Evolutionary conservation across 2,888 invertebrate species (phyloP), one percentile per base, ranked within the genome.

Genomic region (Drosophila robusta): DNA sequence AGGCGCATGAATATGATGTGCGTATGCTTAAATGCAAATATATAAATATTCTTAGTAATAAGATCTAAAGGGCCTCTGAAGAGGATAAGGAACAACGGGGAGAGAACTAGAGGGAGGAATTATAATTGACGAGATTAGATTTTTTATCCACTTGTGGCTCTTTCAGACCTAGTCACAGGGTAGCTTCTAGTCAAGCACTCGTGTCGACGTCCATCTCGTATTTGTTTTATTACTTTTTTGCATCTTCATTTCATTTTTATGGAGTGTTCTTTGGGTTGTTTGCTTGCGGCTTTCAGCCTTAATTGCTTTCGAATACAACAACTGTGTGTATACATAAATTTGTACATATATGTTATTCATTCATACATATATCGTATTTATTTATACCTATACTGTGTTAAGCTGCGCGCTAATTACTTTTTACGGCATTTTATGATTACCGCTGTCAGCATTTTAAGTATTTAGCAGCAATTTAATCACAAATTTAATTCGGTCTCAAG

Each of bases 341-440:
- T 39, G 16, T 39, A 39, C 18, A 39, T 39, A 39, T 32, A 24
- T 24, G 6, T 44, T n/a, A n/a, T n/a, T n/a, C 9, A 39, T 16
- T 12, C 24, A n/a, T 22, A 38, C 38, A 7, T 44, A 36, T 32
- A 16, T 16, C 9, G 7, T 49, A 38, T 44, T 16, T 41, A 14
- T 14, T 14, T 34, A 55, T 24, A 45, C 6, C 26, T 38, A 47
- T 24, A n/a, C 39, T 54, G 5, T 18, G 24, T 5, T 49, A 26
- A 57, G 9, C 24, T 14, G 5, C 11, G 11, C 41, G 68, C 38
- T 82, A 85, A 88, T 86, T 82, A 64, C 67, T 45, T 66, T 76
- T 70, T 58, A 47, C 54, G 51, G 34, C 24, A 26, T 55, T 85
- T 82, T 60, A 74, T 67, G 75, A 58, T 36, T 47, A 51, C 41